Evolutionary conservation across 2,888 invertebrate species (phyloP).

Genomic region (Apantesis nais): DNA sequence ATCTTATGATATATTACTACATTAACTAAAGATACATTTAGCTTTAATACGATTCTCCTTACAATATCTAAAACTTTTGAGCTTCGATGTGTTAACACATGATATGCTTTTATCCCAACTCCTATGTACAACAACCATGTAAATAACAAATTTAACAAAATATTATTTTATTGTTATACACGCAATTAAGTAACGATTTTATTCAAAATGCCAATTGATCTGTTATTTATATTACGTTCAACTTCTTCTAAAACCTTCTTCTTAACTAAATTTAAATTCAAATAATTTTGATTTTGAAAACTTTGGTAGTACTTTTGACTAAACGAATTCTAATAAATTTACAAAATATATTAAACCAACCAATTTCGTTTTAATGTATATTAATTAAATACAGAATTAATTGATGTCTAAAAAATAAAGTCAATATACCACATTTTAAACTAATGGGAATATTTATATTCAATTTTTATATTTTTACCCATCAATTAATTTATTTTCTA

Average conservation of each 20-base stretch:
- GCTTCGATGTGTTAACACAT: slow-evolving; percentile 63
- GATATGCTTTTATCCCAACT: slow-evolving; percentile 69
- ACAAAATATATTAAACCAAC: slow-evolving; percentile 32
- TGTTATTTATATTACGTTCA: slow-evolving; percentile 33
- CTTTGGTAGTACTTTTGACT: slow-evolving; percentile 69
- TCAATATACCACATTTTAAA: slow-evolving; percentile 3
- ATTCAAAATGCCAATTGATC: slow-evolving; percentile 42
- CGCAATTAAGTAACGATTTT: slow-evolving; percentile 47
- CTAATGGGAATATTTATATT: slow-evolving; percentile 15
- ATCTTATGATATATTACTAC: slow-evolving; percentile 52
- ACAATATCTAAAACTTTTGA: slow-evolving; percentile 66
- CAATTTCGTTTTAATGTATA: slow-evolving; percentile 31
- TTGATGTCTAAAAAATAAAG: slow-evolving; percentile 13
- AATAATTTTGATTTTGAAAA: slow-evolving; percentile 52
- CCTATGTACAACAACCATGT: slow-evolving; percentile 65
- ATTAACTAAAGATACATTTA: slow-evolving; percentile 50
- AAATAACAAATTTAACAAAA: slow-evolving; percentile 75
- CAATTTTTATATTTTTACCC: slow-evolving; percentile 39
- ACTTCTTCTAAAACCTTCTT: slow-evolving; percentile 22
- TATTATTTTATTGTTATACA: slow-evolving; percentile 50
- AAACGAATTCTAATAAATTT: slow-evolving; percentile 45
- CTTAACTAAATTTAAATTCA: slow-evolving; percentile 34
- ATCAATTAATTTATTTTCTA: slow-evolving; percentile 46
- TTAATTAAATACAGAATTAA: slow-evolving; percentile 23
- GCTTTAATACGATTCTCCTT: slow-evolving; percentile 53